phyloP scores from a whole-genome alignment of 2,888 invertebrate genomes.

The Polydrusus cervinus region DNA sequence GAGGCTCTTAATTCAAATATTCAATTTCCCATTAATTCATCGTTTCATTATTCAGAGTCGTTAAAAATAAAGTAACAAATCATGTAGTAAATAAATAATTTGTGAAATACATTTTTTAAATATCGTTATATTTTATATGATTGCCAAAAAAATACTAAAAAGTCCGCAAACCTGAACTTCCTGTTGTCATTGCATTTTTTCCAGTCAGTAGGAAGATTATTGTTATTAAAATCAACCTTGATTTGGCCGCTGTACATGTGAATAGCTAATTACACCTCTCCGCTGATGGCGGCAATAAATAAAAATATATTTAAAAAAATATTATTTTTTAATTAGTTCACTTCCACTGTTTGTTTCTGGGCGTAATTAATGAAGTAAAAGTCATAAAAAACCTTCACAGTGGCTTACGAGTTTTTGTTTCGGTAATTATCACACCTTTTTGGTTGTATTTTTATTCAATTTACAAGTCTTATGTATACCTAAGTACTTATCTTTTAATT shows the following conservation, averaged over 20 bases:
- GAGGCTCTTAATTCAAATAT: too few relatives aligned
- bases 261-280: slow-evolving; percentile 32
- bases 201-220: slow-evolving; percentile 46
- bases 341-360: slow-evolving; percentile 34
- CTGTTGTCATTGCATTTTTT: slow-evolving; percentile 35
- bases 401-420: slow-evolving; percentile 27
- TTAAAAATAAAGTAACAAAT: too few relatives aligned
- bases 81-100: too few relatives aligned
- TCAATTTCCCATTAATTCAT: too few relatives aligned
- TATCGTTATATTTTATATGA: too few relatives aligned
- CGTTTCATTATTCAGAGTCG: too few relatives aligned
- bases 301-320: slow-evolving; percentile 10
- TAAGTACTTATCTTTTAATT: slow-evolving; percentile 2
- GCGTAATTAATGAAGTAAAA: slow-evolving; percentile 32
- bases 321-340: slow-evolving; percentile 37
- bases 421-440: slow-evolving; percentile 36
- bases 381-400: slow-evolving; percentile 33
- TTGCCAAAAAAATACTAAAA: neutral
- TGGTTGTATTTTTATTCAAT: slow-evolving; percentile 33
- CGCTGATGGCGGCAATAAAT: slow-evolving; percentile 36
- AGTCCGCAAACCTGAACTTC: slow-evolving; percentile 23
- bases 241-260: slow-evolving; percentile 26
- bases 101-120: too few relatives aligned
- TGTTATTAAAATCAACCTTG: slow-evolving; percentile 44
- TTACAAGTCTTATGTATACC: slow-evolving; percentile 32